These are phyloP conservation scores for Falcaria lacertinaria DNA, from an alignment of 2,888 invertebrate genomes.

Conservation along the genomic window DNA sequence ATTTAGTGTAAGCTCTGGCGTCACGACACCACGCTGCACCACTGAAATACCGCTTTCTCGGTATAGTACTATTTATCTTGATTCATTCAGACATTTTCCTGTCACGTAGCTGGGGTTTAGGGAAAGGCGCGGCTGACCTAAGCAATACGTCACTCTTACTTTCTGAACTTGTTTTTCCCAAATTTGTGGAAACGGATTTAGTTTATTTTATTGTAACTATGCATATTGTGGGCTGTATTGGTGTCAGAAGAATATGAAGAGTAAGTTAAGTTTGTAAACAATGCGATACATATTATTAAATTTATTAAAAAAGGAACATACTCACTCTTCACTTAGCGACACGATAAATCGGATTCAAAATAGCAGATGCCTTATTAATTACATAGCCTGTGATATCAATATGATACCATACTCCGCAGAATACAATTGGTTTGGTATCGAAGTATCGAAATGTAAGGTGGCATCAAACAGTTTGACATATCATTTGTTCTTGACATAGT, in stretches of 20 bases:
- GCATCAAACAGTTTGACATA: conserved; percentile 19
- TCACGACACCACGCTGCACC: conserved; percentile 35
- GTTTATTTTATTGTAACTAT: not conserved
- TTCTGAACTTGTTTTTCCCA: conserved; percentile 3
- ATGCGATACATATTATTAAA: no score
- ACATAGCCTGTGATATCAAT: no score
- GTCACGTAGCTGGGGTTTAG: conserved; percentile 12
- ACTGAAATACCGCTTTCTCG: conserved; percentile 52
- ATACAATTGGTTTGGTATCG: no score
- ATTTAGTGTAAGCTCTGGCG: conserved; percentile 33
- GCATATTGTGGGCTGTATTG: no score
- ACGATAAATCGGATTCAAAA: not conserved
- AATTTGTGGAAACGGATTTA: not conserved
- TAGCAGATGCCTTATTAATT: not conserved
- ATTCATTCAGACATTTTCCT: conserved; percentile 34
- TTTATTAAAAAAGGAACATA: no score
- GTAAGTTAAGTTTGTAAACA: no score
- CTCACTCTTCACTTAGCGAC: not conserved
- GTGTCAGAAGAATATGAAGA: no score
- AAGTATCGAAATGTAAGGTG: not conserved
- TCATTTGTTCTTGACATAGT: conserved; percentile 49
- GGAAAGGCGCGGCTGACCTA: conserved; percentile 11
- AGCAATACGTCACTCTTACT: conserved; percentile 4
- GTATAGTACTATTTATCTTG: conserved; percentile 37
- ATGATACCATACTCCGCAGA: no score